A percentile compares a stretch with the other conserved stretches of the same genome.
Conservation (phyloP, 1,140 invertebrate species). For the Plutomurus gul region DNA sequence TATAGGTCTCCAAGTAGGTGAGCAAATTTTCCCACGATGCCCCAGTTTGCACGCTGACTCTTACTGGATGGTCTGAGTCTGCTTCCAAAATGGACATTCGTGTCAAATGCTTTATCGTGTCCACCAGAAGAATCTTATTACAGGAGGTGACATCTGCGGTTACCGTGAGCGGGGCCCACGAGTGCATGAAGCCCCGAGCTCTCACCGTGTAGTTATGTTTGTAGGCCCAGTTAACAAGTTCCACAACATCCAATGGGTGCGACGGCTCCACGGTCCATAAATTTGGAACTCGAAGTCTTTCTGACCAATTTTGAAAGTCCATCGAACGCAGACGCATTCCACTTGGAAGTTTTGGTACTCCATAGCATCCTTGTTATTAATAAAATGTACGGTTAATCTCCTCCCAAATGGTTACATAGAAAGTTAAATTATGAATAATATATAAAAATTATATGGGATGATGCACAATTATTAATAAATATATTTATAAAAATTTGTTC, state of each 20-base stretch:
- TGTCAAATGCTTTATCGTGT: not conserved
- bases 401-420: no score
- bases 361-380: no score
- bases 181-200: not conserved
- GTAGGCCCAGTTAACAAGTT: constrained; percentile 31
- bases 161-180: constrained; percentile 34
- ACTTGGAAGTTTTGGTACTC: no score
- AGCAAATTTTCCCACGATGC: not conserved
- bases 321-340: no score
- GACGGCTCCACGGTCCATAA: not conserved
- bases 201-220: not conserved
- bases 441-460: no score
- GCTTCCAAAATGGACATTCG: not conserved
- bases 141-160: not conserved
- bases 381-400: no score
- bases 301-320: constrained; percentile 24
- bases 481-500: no score
- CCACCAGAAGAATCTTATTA: not conserved
- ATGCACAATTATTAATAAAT: no score
- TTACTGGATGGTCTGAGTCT: no score
- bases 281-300: not conserved
- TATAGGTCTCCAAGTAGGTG: not conserved
- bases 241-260: not conserved
- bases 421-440: no score
- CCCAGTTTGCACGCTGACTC: constrained; percentile 19